These are phyloP conservation scores for Megastigmus dorsalis DNA, from an alignment of 2,888 invertebrate genomes.

Conservation along the genomic window DNA sequence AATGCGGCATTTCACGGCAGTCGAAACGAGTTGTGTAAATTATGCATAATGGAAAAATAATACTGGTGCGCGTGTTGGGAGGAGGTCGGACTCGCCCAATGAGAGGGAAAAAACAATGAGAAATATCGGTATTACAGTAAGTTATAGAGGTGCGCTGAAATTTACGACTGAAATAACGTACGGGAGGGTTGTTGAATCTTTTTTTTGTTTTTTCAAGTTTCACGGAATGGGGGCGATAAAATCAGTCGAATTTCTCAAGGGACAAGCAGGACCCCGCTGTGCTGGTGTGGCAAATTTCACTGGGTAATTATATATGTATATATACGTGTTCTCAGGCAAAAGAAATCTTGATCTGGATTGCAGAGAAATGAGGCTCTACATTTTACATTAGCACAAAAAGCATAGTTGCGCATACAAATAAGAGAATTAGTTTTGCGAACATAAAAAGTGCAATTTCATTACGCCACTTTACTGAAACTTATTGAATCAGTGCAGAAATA, in stretches of 20 bases:
- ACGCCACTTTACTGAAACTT: background rate
- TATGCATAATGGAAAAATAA: background rate
- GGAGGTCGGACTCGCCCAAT: background rate
- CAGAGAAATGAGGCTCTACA: background rate
- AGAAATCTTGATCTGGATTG: background rate
- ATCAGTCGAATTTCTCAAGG: constrained; percentile 2
- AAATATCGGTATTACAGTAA: background rate
- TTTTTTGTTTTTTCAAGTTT: background rate
- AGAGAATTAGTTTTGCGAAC: background rate
- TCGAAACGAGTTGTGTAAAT: background rate
- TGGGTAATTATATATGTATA: background rate
- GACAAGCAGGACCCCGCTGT: background rate
- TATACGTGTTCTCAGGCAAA: background rate
- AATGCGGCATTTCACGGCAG: background rate
- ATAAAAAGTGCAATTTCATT: background rate
- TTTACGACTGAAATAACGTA: background rate
- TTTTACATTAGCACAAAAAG: background rate
- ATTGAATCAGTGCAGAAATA: no score
- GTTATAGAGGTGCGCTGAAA: background rate
- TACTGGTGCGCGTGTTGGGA: background rate
- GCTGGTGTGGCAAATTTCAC: background rate
- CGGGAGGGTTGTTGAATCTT: no score
- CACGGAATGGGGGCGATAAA: background rate
- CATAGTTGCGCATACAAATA: background rate
- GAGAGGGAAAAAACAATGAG: background rate